Base-by-base conservation (phyloP, 2,113 vertebrate genomes). In the Plestiodon gilberti region DNA sequence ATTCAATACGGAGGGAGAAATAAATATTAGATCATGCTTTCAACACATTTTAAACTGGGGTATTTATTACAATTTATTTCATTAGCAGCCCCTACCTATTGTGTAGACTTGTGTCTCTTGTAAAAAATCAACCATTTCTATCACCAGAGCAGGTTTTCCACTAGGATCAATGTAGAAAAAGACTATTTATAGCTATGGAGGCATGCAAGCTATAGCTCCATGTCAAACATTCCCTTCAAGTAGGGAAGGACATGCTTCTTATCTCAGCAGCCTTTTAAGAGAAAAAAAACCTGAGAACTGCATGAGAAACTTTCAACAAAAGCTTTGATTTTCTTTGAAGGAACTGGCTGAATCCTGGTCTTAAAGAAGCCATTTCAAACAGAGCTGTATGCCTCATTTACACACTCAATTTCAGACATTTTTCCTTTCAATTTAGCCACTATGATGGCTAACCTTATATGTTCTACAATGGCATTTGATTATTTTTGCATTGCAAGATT, bases 301-400 rank as follows among this genome's bases (percentile, higher is more conserved):
- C 81, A 38, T 59, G 48, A 82, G 81, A 57, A 82, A 71, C 48
- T 57, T 71, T 52, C 22, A 71, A 59, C 48, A 71, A 82, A 82
- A 23, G 52, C 67, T 82, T 71, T 82, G 65, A 71, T 82, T 71
- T 71, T 59, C 65, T 70, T 59, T 82, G 81, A 82, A 71, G 71
- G 11, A 70, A 18, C 48, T 82, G 67, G 11, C 48, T 57, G n/a
- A 38, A 71, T 57, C n/a, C 48, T 57, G 33, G 67, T 35, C 11
- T 25, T 55, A 35, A 55, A 70, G 67, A 70, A 82, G 48, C 65
- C 11, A 25, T 52, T 70, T 70, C 81, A 52, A 38, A 61, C 28
- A 30, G 9, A 38, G 6, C 22, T 82, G 79, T 35, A 48, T 67
- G 65, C 65, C 13, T 35, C 65, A 82, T 55, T 70, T 82, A 52